Conservation (phyloP, 2,888 invertebrate genomes). For the Thecophora atra region DNA sequence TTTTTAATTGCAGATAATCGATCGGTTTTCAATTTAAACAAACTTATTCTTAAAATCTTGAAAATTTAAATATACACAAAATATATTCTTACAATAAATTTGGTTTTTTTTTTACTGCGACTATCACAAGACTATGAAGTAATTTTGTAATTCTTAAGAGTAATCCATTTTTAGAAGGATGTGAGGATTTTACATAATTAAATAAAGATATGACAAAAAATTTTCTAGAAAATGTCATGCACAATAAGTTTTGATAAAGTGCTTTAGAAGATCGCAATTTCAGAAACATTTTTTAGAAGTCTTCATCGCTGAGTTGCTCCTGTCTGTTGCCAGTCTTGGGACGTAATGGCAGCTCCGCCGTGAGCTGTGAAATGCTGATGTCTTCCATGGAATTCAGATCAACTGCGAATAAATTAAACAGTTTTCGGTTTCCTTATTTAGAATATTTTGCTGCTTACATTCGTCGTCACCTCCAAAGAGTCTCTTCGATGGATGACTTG, state of each 20-base stretch:
- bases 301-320: conserved; percentile 63
- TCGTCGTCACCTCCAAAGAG: conserved; percentile 45
- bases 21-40: too few relatives aligned
- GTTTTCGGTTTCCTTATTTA: neutral
- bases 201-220: too few relatives aligned
- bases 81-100: too few relatives aligned
- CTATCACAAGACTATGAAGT: too few relatives aligned
- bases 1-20: too few relatives aligned
- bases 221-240: too few relatives aligned
- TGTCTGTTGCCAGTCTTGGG: conserved; percentile 61
- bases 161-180: too few relatives aligned
- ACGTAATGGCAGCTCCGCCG: conserved; percentile 58
- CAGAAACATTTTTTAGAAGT: conserved; percentile 52
- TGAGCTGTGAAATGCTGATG: conserved; percentile 63
- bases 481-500: conserved; percentile 23
- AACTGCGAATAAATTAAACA: conserved; percentile 49
- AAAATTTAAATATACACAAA: too few relatives aligned
- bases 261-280: neutral
- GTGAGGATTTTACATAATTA: too few relatives aligned
- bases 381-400: conserved; percentile 64
- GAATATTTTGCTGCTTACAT: conserved; percentile 46
- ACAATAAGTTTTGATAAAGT: neutral
- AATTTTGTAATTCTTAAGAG: too few relatives aligned
- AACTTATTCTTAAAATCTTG: too few relatives aligned
- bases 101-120: too few relatives aligned